phyloP scores from a whole-genome alignment of 1,140 invertebrate species.

The Microplitis demolitor region DNA sequence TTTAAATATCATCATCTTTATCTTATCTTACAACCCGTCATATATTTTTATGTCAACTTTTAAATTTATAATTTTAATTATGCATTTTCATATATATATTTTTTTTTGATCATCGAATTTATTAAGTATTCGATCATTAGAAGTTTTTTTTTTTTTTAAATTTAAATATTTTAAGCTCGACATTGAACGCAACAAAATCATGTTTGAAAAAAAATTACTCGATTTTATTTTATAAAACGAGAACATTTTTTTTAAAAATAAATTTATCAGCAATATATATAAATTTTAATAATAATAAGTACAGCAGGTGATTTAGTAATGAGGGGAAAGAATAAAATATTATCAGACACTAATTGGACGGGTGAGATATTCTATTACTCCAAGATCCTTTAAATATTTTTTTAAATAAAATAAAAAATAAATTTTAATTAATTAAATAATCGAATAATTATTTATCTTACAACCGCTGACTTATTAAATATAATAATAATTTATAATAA shows the following conservation, averaged over 20 bases:
- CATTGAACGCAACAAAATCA: too few species aligned
- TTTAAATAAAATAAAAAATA: conserved; percentile 21
- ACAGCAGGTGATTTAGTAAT: not conserved
- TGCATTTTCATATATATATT: too few species aligned
- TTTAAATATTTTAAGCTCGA: too few species aligned
- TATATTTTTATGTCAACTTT: not conserved
- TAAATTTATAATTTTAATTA: not conserved
- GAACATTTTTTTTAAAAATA: too few species aligned
- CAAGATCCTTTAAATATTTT: conserved; percentile 30
- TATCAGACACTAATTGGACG: conserved; percentile 37
- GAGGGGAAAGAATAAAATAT: not conserved
- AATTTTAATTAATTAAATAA: conserved; percentile 33
- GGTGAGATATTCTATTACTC: conserved; percentile 44
- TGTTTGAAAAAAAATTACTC: too few species aligned
- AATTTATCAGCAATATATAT: too few species aligned
- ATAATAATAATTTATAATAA: not conserved
- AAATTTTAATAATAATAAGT: too few species aligned
- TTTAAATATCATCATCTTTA: too few species aligned
- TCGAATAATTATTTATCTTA: conserved; percentile 23
- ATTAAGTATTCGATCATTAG: too few species aligned
- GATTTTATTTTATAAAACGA: too few species aligned
- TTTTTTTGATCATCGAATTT: too few species aligned
- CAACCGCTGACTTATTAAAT: conserved; percentile 9
- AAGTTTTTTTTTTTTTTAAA: too few species aligned
- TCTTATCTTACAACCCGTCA: not conserved